Evolutionary conservation across 2,888 invertebrate species (phyloP), one percentile per base, ranked within the genome.

Genomic region (Agrenia bidenticulata): DNA sequence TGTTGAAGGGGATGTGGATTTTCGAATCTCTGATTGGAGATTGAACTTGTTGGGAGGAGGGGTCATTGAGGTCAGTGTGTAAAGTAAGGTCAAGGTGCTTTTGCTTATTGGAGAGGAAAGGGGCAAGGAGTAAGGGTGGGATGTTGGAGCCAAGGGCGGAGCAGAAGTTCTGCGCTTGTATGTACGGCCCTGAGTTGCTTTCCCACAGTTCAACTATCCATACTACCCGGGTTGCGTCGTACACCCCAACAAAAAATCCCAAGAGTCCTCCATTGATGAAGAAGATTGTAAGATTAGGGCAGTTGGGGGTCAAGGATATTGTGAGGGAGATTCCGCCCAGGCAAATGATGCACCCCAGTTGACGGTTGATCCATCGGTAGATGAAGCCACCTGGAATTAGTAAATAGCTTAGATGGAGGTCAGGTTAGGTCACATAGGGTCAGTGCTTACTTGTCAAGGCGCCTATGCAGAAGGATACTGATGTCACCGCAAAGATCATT

Each of bases 181-280:
- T 49, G 32, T 62, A 68, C 7, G 54, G 15, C 19, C 62, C 65
- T 2, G 62, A 41, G 41, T 69, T 13, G 9, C 23, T 19, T 15
- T 51, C 11, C 51, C 51, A 51, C 15, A 51, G 2, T 51, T 51
- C 51, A 4, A 51, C 19, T 21, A 51, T 51, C 51, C 51, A 51
- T 13, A 51, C 51, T 15, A 73, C 63, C 53, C 69, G 68, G 24
- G 65, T 66, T 13, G 69, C 63, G 57, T 70, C 73, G 19, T 67
- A 68, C 2, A 65, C 66, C 1, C 72, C 5, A 64, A 69, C 1
- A 55, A 56, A 69, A 19, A 73, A 66, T 27, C 73, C 73, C 7
- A 68, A 42, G 7, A 64, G 1, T 1, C 58, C 71, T 2, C 64
- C 69, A 19, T 45, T 24, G 15, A 49, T 42, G 26, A 68, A 73